Conservation (phyloP, 2,797 vertebrate species). For the Gobio occitaniae region DNA sequence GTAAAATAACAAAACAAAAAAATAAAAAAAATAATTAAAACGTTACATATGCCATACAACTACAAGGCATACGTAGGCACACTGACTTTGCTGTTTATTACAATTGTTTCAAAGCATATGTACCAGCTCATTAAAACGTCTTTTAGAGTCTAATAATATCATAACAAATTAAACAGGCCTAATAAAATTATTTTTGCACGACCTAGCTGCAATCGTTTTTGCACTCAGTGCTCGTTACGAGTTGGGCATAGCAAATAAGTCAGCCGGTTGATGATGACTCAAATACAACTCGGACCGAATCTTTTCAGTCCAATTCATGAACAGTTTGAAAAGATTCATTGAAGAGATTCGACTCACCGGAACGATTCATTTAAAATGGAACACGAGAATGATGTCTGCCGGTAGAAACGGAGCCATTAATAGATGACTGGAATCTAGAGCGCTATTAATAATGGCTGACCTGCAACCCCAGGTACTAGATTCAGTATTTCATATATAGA, state of each 20-base stretch:
- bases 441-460: conserved; percentile 51
- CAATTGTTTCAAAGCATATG: neutral
- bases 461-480: conserved; percentile 58
- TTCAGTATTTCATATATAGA: neutral
- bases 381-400: conserved; percentile 36
- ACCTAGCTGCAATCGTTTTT: too few species aligned
- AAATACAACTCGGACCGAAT: neutral
- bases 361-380: neutral
- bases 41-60: neutral
- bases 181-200: neutral
- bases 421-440: conserved; percentile 44
- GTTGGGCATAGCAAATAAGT: neutral
- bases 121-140: neutral
- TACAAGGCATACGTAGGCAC: neutral
- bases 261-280: neutral
- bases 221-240: too few species aligned
- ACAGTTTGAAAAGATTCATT: neutral
- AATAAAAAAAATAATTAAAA: neutral
- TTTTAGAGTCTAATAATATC: too few species aligned
- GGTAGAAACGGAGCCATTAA: conserved; percentile 32
- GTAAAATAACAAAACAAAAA: neutral
- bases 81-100: neutral
- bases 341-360: neutral
- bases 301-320: neutral
- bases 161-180: neutral